Percentiles rank a stretch among this genome's conserved stretches.
phyloP scores from a whole-genome alignment of 2,888 invertebrate genomes.

The Saturnia japonica region DNA sequence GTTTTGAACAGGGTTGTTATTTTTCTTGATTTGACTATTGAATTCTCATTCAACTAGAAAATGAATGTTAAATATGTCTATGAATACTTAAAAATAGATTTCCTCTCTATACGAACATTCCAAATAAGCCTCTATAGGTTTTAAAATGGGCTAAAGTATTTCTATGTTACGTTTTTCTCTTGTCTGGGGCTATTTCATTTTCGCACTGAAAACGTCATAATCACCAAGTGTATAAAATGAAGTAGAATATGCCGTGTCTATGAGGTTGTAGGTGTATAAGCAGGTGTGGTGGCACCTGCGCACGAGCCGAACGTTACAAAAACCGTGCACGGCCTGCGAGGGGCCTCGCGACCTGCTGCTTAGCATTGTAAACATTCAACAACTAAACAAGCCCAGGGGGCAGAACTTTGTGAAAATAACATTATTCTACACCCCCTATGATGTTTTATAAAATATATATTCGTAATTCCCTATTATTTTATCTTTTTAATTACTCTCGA shows the following conservation, averaged over 20 bases:
- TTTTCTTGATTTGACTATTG: too few relatives aligned
- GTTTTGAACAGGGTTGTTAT: background rate
- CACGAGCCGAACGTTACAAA: conserved; percentile 74
- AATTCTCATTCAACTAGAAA: too few relatives aligned
- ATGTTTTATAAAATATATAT: background rate
- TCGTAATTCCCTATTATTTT: background rate
- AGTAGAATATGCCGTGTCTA: conserved; percentile 66
- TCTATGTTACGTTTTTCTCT: background rate
- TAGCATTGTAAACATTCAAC: conserved; percentile 21
- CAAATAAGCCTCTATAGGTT: background rate
- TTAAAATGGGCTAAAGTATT: background rate
- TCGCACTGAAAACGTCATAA: background rate
- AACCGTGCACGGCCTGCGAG: conserved; percentile 59
- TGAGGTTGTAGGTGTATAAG: conserved; percentile 61
- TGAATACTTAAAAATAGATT: background rate
- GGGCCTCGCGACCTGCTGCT: conserved; percentile 26
- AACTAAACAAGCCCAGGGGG: conserved; percentile 18
- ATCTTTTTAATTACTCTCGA: background rate
- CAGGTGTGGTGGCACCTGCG: conserved; percentile 81
- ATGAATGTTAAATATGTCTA: background rate
- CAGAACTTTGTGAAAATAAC: background rate
- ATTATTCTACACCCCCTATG: conserved; percentile 31
- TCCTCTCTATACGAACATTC: background rate
- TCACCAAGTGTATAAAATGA: conserved; percentile 39
- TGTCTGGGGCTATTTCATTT: background rate